Evolutionary conservation across 2,113 vertebrate genomes (phyloP).

Genomic region (Odocoileus virginianus): DNA sequence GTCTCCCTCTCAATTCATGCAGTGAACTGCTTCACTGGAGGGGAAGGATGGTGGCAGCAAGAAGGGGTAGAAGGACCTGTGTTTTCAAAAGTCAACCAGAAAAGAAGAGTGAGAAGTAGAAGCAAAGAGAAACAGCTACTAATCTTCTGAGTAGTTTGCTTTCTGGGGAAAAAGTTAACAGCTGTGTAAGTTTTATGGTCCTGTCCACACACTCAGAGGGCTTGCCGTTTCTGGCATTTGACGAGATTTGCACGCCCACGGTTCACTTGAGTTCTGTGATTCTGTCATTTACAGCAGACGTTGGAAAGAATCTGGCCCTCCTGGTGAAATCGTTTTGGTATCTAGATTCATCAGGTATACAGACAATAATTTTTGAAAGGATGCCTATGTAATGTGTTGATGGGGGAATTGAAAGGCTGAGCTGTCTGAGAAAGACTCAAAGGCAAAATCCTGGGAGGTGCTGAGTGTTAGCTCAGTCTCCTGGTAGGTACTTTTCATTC

Average conservation of each 20-base stretch:
- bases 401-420: constrained; percentile 6
- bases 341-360: constrained; percentile 15
- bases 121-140: neutral
- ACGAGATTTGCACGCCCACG: neutral
- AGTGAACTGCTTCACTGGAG: neutral
- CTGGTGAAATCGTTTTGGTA: neutral
- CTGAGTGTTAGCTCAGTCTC: constrained; percentile 10
- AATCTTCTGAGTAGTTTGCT: constrained; percentile 29
- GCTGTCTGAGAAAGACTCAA: constrained; percentile 22
- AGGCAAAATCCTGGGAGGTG: neutral
- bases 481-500: constrained; percentile 40
- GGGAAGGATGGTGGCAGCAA: neutral
- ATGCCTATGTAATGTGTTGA: constrained; percentile 33
- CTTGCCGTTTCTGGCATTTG: neutral
- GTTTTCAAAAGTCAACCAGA: constrained; percentile 56
- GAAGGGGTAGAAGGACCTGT: neutral
- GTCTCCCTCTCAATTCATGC: neutral
- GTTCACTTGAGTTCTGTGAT: neutral
- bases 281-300: constrained; percentile 1
- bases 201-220: neutral
- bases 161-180: constrained; percentile 56
- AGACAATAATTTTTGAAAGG: constrained; percentile 47
- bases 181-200: neutral
- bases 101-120: constrained; percentile 11
- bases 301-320: neutral